phyloP scores from a whole-genome alignment of 2,888 invertebrate genomes.

The Lordiphosa andalusiaca region DNA sequence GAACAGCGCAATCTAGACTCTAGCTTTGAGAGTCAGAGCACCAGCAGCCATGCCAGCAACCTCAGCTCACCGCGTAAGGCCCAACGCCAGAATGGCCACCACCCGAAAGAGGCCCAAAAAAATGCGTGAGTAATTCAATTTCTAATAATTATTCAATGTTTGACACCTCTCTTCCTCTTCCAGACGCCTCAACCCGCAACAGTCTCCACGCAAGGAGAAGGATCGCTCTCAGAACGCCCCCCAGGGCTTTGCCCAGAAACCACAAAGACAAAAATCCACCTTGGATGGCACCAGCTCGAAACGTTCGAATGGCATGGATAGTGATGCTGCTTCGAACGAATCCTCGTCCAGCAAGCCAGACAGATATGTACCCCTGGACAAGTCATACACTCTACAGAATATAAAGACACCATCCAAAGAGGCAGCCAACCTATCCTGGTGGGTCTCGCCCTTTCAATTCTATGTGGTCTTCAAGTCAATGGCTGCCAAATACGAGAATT shows the following conservation, averaged over 20 bases:
- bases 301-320: constrained; percentile 55
- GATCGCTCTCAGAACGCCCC: constrained; percentile 74
- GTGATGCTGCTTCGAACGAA: constrained; percentile 33
- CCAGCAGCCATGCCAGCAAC: constrained; percentile 60
- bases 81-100: constrained; percentile 61
- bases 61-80: constrained; percentile 61
- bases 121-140: constrained; percentile 51
- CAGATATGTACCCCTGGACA: constrained; percentile 81
- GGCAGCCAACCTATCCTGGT: constrained; percentile 86
- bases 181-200: constrained; percentile 59
- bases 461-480: constrained; percentile 83
- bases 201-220: constrained; percentile 47
- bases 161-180: not conserved
- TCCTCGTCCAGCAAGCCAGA: constrained; percentile 35
- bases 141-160: not conserved
- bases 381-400: constrained; percentile 81
- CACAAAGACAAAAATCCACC: constrained; percentile 57
- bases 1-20: constrained; percentile 33
- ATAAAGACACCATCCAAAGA: constrained; percentile 82
- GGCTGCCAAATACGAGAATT: constrained; percentile 83
- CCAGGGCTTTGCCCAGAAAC: constrained; percentile 73
- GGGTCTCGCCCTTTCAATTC: constrained; percentile 87
- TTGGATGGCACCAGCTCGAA: constrained; percentile 49
- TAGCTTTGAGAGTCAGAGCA: constrained; percentile 61
- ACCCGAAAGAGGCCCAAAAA: constrained; percentile 65